A percentile compares a stretch with the other conserved stretches of the same genome.
Evolutionary conservation across 2,797 vertebrate genomes (phyloP).

Genomic region (Danio aesculapii): DNA sequence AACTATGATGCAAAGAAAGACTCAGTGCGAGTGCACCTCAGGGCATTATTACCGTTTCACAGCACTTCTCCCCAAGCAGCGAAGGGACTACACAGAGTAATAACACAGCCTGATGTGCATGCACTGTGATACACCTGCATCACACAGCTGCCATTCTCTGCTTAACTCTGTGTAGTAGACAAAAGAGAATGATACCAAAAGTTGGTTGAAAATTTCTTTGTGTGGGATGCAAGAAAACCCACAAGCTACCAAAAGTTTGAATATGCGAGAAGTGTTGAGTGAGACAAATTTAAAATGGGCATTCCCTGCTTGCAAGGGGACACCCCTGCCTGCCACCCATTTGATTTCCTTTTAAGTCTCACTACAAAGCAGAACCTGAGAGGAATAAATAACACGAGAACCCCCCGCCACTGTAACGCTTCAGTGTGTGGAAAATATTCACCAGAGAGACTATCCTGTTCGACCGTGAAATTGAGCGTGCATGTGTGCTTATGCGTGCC

Average conservation of each 20-base stretch:
- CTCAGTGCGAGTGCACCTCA: background rate
- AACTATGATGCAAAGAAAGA: background rate
- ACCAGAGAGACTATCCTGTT: background rate
- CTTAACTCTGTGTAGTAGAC: background rate
- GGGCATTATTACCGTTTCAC: conserved; percentile 16
- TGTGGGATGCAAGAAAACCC: conserved; percentile 12
- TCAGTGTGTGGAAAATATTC: background rate
- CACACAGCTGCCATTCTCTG: conserved; percentile 53
- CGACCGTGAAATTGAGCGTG: conserved; percentile 6
- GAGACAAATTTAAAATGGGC: background rate
- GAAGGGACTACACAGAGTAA: background rate
- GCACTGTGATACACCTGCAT: conserved; percentile 58
- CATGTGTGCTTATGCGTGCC: background rate
- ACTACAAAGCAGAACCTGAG: background rate
- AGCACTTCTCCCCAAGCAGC: background rate
- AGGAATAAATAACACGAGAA: background rate
- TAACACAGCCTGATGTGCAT: conserved; percentile 24
- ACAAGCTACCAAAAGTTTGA: conserved; percentile 14
- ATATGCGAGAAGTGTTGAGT: background rate
- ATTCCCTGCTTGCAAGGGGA: conserved; percentile 22
- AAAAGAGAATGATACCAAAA: conserved; percentile 1
- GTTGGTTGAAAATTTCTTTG: background rate
- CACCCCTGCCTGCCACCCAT: background rate
- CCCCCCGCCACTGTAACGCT: background rate
- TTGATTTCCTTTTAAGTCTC: conserved; percentile 3